Evolutionary conservation across 2,113 vertebrate genomes (phyloP).

Genomic region (Vulpes vulpes): DNA sequence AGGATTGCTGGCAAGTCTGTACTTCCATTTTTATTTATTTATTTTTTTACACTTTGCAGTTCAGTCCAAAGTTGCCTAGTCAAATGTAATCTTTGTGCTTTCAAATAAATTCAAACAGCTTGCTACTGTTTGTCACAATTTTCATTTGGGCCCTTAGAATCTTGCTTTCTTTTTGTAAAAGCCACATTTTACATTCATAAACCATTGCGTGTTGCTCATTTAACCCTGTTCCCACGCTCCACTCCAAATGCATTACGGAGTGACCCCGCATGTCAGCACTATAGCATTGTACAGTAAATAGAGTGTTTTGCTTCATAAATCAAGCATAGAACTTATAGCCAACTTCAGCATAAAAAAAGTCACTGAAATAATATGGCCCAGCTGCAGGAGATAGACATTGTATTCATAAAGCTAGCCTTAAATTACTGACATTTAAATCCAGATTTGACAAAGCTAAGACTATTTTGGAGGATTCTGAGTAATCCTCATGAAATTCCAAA

Average conservation of each 20-base stretch:
- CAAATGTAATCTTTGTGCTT: slow-evolving; percentile 74
- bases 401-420: slow-evolving; percentile 81
- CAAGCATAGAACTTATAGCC: slow-evolving; percentile 84
- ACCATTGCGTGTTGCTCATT: slow-evolving; percentile 72
- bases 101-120: slow-evolving; percentile 76
- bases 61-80: slow-evolving; percentile 73
- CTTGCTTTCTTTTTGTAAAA: slow-evolving; percentile 78
- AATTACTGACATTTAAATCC: slow-evolving; percentile 85
- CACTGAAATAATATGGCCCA: slow-evolving; percentile 84
- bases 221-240: slow-evolving; percentile 71
- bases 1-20: not conserved
- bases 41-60: slow-evolving; percentile 39
- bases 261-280: slow-evolving; percentile 83
- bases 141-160: slow-evolving; percentile 70
- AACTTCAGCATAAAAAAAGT: slow-evolving; percentile 84
- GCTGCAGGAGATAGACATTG: slow-evolving; percentile 81
- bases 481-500: slow-evolving; percentile 83
- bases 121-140: slow-evolving; percentile 75
- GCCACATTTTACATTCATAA: slow-evolving; percentile 79
- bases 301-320: slow-evolving; percentile 85
- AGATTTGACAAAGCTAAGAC: slow-evolving; percentile 80
- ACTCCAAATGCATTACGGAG: slow-evolving; percentile 78
- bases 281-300: slow-evolving; percentile 83
- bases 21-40: slow-evolving; percentile 52
- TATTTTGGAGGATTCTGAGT: slow-evolving; percentile 76